Conservation (phyloP, 2,797 vertebrate genomes). For the Mormyrus proboscirostris region DNA sequence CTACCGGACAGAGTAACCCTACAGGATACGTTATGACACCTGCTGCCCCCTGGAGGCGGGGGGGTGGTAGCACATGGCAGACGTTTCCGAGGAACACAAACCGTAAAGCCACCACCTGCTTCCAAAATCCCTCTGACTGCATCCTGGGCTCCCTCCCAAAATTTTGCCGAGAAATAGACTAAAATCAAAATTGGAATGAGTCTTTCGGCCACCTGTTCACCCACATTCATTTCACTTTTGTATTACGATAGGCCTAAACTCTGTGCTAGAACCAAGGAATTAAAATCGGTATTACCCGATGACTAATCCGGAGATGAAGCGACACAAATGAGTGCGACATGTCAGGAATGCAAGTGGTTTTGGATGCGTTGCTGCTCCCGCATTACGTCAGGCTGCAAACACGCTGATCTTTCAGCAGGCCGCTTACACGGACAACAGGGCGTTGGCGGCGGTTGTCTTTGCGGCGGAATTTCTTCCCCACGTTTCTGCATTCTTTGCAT, state of each 20-base stretch:
- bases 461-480: background rate
- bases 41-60: background rate
- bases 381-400: background rate
- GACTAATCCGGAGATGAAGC: background rate
- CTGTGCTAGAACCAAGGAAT: background rate
- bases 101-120: background rate
- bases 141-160: background rate
- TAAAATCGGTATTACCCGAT: background rate
- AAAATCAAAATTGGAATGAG: background rate
- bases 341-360: background rate
- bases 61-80: background rate
- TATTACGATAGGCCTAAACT: background rate
- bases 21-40: background rate
- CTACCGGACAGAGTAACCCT: background rate
- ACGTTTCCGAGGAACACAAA: background rate
- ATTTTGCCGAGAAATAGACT: background rate
- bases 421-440: background rate
- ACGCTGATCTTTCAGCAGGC: background rate
- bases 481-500: background rate
- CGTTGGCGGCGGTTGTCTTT: background rate
- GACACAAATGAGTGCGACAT: background rate
- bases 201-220: background rate
- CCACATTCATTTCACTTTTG: background rate
- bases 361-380: background rate
- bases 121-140: background rate